Evolutionary conservation across 2,888 invertebrate genomes (phyloP), one percentile per base, ranked within the genome.

Genomic region (Ectobius pallidus): DNA sequence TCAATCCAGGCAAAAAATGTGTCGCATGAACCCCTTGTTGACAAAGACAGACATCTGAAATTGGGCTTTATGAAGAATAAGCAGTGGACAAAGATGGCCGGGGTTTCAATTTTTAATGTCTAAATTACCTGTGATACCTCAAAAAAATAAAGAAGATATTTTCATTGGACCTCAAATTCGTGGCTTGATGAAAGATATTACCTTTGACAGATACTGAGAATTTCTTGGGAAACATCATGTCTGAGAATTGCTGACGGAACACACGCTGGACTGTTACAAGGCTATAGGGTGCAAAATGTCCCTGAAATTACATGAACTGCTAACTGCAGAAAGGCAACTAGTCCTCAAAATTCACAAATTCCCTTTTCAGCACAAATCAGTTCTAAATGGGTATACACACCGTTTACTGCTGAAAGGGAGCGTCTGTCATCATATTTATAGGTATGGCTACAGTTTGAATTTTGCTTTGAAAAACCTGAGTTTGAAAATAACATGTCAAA

Each of bases 11-110:
- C 11, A 34, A 34, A 34, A 34, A 34, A 34, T 34, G 34, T 34
- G 34, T 34, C 34, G 49, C 49, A 49, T 18, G 49, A 49, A 49
- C 49, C 49, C 49, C 49, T 49, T 16, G 49, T 49, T 49, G 49
- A 49, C 49, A 49, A 49, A 49, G 49, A 49, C 49, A 49, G 49
- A 11, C 49, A 49, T 49, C 49, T 49, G 49, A 49, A 49, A 49
- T 49, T 49, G 49, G 49, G 49, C 49, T 49, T 49, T 49, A 49
- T 49, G 49, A 49, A 49, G 49, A 49, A 49, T 49, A 49, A 49
- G 49, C n/a, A 49, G n/a, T 49, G 49, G n/a, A 49, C 49, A 49
- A 49, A 49, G 3, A 49, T 49, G 49, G 49, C 4, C 49, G 3
- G 1, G 11, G 49, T 49, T 49, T 49, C 49, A 49, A 7, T 49